Conservation (phyloP, 2,888 invertebrate genomes). For the Fragum fragum region DNA sequence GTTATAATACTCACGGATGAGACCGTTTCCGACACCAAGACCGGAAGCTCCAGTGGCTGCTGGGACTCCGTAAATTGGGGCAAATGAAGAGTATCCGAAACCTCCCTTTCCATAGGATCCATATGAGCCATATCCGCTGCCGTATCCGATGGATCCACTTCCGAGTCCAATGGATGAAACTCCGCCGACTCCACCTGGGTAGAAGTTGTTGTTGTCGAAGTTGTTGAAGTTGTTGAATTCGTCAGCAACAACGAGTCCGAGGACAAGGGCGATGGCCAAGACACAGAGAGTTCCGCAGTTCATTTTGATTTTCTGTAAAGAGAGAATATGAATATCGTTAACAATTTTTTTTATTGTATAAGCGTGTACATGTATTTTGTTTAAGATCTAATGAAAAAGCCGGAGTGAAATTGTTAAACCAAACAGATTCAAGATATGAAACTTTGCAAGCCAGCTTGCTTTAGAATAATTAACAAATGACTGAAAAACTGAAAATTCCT, state of each 20-base stretch:
- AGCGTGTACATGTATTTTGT: too few relatives aligned
- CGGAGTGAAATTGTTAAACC: too few relatives aligned
- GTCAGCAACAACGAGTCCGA: background rate
- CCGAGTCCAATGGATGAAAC: background rate
- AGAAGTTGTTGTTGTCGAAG: background rate
- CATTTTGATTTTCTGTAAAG: background rate
- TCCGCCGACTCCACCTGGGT: background rate
- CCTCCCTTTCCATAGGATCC: background rate
- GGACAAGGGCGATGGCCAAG: background rate
- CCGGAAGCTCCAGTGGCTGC: background rate
- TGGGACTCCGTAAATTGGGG: background rate
- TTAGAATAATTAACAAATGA: too few relatives aligned
- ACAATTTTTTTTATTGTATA: background rate
- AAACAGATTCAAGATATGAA: too few relatives aligned
- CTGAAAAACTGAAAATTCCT: too few relatives aligned
- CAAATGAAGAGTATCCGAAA: slow-evolving; percentile 2
- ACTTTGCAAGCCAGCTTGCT: too few relatives aligned
- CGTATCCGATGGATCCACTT: background rate
- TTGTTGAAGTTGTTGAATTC: background rate
- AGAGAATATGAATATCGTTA: background rate
- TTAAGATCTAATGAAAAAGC: too few relatives aligned
- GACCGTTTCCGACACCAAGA: background rate
- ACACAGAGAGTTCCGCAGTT: background rate
- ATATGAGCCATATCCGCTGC: background rate
- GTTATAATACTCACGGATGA: slow-evolving; percentile 1